Conservation (phyloP, 2,888 invertebrate genomes). For the Andricus quercusramuli region DNA sequence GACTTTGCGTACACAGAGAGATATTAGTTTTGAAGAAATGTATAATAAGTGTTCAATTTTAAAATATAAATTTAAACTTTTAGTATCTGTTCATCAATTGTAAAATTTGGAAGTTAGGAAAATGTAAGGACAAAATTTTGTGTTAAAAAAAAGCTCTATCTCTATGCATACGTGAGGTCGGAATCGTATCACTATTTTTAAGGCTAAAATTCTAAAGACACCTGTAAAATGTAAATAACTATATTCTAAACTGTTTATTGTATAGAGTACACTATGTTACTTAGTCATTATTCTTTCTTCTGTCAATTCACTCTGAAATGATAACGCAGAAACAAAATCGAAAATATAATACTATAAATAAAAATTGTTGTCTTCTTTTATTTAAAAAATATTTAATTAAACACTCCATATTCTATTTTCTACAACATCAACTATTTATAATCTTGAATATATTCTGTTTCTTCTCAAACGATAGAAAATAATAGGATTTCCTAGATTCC, state of each 20-base stretch:
- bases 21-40: no score
- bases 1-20: conserved; percentile 2
- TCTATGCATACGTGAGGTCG: background rate
- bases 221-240: conserved; percentile 36
- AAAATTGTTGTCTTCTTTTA: conserved; percentile 1
- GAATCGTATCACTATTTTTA: conserved; percentile 18
- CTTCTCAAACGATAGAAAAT: no score
- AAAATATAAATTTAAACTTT: no score
- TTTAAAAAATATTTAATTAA: background rate
- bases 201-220: conserved; percentile 29
- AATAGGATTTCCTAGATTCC: no score
- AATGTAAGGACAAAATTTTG: background rate
- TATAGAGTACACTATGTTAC: conserved; percentile 15
- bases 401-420: no score
- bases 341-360: conserved; percentile 13
- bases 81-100: no score
- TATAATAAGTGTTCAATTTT: no score
- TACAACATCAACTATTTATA: no score
- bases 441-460: no score
- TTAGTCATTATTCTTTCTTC: conserved; percentile 23
- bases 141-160: background rate
- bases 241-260: conserved; percentile 30
- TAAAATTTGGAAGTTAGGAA: no score
- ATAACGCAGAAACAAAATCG: conserved; percentile 16
- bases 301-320: conserved; percentile 24